phyloP scores from a whole-genome alignment of 2,888 invertebrate species.

The Parasteatoda lunata region DNA sequence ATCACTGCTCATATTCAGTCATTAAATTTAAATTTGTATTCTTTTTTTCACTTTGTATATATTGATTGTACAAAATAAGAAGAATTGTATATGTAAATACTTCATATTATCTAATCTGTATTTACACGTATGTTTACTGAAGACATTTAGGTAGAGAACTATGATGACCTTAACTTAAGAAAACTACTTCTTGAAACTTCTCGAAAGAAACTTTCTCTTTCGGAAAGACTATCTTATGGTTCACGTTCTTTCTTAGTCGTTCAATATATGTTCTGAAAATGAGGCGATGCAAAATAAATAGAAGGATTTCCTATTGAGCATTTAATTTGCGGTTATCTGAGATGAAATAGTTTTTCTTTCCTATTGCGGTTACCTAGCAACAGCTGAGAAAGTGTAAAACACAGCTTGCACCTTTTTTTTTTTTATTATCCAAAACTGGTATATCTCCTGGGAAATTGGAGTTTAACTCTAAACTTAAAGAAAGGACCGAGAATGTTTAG shows the following conservation, averaged over 20 bases:
- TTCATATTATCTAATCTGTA: too few relatives aligned
- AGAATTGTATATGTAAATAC: too few relatives aligned
- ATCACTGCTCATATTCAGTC: too few relatives aligned
- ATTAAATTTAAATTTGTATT: too few relatives aligned
- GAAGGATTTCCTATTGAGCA: slow-evolving; percentile 42
- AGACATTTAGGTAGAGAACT: too few relatives aligned
- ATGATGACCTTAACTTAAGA: too few relatives aligned
- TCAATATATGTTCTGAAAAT: neutral
- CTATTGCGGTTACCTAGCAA: slow-evolving; percentile 49
- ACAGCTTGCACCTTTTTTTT: slow-evolving; percentile 51
- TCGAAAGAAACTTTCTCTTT: neutral
- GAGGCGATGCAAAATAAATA: slow-evolving; percentile 32
- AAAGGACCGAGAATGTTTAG: slow-evolving; percentile 7
- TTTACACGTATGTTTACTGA: too few relatives aligned
- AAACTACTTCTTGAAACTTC: too few relatives aligned
- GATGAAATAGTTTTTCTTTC: slow-evolving; percentile 18
- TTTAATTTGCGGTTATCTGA: slow-evolving; percentile 46
- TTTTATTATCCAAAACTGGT: slow-evolving; percentile 32
- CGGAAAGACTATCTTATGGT: neutral
- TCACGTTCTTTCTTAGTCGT: neutral
- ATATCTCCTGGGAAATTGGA: slow-evolving; percentile 15
- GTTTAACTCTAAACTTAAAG: slow-evolving; percentile 10
- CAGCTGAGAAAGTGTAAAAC: slow-evolving; percentile 35
- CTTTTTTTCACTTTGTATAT: too few relatives aligned
- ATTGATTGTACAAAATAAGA: too few relatives aligned